Percentiles rank a stretch among this genome's conserved stretches.
Conservation (phyloP, 2,888 invertebrate genomes). For the Crossocerus cetratus region DNA sequence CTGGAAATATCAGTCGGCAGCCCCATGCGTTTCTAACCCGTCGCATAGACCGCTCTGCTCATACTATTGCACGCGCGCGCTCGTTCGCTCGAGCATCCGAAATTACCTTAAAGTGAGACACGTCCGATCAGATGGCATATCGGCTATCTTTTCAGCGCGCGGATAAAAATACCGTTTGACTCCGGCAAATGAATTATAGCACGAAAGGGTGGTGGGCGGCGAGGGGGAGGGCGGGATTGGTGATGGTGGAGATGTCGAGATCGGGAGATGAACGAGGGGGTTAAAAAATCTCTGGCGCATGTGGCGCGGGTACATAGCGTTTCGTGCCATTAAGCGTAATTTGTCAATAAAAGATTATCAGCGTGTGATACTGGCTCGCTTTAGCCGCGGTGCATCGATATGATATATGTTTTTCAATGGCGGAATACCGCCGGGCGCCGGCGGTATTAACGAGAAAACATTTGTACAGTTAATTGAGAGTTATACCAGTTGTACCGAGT, state of each 20-base stretch:
- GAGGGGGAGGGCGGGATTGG: not conserved
- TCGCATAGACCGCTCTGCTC: no score
- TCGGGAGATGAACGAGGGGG: not conserved
- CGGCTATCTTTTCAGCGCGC: no score
- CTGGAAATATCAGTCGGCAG: not conserved
- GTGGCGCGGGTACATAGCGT: not conserved
- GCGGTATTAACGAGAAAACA: slow-evolving; percentile 47
- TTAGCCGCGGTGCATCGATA: slow-evolving; percentile 46
- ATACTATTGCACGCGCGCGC: no score
- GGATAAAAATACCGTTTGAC: no score
- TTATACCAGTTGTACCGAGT: slow-evolving; percentile 35
- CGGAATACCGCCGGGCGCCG: slow-evolving; percentile 20
- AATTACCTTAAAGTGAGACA: no score
- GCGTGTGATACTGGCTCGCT: slow-evolving; percentile 37
- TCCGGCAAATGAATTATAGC: not conserved
- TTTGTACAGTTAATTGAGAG: slow-evolving; percentile 51
- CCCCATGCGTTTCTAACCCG: not conserved
- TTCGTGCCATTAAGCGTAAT: slow-evolving; percentile 46
- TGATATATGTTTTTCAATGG: slow-evolving; percentile 44
- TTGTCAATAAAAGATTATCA: slow-evolving; percentile 50
- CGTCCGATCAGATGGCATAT: no score
- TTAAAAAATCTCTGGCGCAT: not conserved
- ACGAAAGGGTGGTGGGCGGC: not conserved
- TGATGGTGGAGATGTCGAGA: not conserved
- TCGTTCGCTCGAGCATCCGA: no score